Conservation (phyloP, 92 coral and sea anemone species). For the Nematostella vectensis region DNA sequence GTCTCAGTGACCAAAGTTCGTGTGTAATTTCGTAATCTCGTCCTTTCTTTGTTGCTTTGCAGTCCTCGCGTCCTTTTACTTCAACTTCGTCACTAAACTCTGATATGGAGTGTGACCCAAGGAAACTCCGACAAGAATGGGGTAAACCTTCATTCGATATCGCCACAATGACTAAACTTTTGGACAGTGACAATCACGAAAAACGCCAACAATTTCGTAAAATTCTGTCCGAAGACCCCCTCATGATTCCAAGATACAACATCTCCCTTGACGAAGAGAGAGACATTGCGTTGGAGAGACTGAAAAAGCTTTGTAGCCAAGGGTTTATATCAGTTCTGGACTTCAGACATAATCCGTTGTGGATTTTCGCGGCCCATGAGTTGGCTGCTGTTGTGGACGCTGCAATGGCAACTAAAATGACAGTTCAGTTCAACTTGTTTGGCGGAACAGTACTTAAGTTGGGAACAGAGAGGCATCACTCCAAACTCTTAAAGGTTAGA, state of each 20-base stretch:
- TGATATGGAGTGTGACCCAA: slow-evolving; percentile 25
- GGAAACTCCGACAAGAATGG: slow-evolving; percentile 63
- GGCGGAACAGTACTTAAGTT: slow-evolving; percentile 58
- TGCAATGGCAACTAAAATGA: slow-evolving; percentile 86
- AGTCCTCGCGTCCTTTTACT: neutral
- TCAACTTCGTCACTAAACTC: slow-evolving; percentile 1
- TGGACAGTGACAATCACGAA: slow-evolving; percentile 71
- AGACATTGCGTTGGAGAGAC: slow-evolving; percentile 52
- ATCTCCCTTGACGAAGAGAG: slow-evolving; percentile 69
- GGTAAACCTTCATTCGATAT: slow-evolving; percentile 60
- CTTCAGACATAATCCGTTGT: slow-evolving; percentile 57
- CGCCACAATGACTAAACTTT: slow-evolving; percentile 47
- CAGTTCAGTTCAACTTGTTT: slow-evolving; percentile 84
- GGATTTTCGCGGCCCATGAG: slow-evolving; percentile 81
- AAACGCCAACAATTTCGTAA: slow-evolving; percentile 54
- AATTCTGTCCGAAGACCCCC: slow-evolving; percentile 50
- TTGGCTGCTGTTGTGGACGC: slow-evolving; percentile 64
- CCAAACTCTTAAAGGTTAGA: slow-evolving; percentile 16
- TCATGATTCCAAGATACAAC: slow-evolving; percentile 67
- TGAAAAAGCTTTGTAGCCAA: slow-evolving; percentile 63
- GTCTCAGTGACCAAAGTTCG: slow-evolving; percentile 5
- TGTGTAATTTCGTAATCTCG: neutral
- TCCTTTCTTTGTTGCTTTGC: neutral
- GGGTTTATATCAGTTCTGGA: slow-evolving; percentile 69
- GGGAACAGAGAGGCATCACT: slow-evolving; percentile 59